Evolutionary conservation across 2,888 invertebrate genomes (phyloP), one percentile per base, ranked within the genome.

Genomic region (Philhelius pedissequus): DNA sequence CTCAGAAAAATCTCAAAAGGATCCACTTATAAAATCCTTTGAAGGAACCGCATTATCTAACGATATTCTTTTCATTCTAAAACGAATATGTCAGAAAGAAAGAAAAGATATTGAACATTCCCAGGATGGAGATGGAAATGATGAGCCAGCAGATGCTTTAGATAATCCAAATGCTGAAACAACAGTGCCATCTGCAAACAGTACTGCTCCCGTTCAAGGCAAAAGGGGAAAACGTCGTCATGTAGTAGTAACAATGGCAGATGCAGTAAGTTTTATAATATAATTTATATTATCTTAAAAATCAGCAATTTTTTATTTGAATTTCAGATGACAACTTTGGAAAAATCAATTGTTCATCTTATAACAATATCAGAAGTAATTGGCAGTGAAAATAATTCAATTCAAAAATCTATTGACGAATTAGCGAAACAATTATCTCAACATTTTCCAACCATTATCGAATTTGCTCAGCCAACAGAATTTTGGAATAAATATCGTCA

Each of bases 11-110:
- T 88, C 89, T 0, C 88, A 88, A 60, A 87, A 87, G 7, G 86
- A 87, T 11, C 83, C 87, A 0, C 86, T 88, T 32, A 89, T 90
- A 0, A 87, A 87, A 62, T 87, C 88, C 0, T 43, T 86, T 0
- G 89, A 88, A 64, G 91, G 90, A 4, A 75, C 88, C 32, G 87
- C 88, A 4, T 87, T 90, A 0, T 69, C 91, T 0, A 88, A 89
- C 20, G 91, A 91, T 78, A 87, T 90, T 3, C 86, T 91, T 0
- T 91, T 88, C 6, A 91, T 91, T 56, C 86, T 91, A 43, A 90
- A 89, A 22, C 88, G 89, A 54, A 89, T 91, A 22, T 91, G 91
- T 22, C 87, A 86, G 25, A 90, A 89, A 69, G 87, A 87, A 18
- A 88, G 88, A 71, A 87, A 88, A 18, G 88, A 66, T 52, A 56